These are phyloP conservation scores for Tupaia tana DNA, from an alignment of 2,113 vertebrate species.

Conservation along the genomic window DNA sequence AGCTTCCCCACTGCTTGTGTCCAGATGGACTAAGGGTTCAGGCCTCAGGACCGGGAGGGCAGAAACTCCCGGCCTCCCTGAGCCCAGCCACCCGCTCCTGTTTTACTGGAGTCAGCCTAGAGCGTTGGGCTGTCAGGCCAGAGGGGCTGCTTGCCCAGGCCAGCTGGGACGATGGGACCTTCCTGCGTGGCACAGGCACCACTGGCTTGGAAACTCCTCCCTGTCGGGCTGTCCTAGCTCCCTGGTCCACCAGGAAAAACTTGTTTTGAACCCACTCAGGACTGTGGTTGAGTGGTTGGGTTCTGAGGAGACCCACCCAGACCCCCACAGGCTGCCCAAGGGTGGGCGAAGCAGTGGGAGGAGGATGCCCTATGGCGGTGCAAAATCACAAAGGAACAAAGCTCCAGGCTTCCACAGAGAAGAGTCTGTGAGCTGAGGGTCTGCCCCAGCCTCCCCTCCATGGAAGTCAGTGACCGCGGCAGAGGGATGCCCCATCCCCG, in stretches of 20 bases:
- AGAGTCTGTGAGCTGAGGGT: accelerated
- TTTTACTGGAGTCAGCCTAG: not conserved
- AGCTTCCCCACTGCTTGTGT: no score
- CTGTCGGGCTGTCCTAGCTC: accelerated
- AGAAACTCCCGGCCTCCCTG: not conserved
- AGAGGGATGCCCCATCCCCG: accelerated
- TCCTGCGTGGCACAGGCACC: not conserved
- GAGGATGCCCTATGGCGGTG: not conserved
- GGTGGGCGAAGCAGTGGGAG: not conserved
- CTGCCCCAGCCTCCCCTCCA: not conserved
- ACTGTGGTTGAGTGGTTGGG: not conserved
- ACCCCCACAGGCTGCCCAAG: not conserved
- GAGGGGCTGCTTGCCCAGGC: not conserved
- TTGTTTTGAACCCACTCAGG: not conserved
- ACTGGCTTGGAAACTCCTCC: not conserved
- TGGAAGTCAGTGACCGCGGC: not conserved
- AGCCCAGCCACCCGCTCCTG: not conserved
- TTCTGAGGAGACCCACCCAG: not conserved
- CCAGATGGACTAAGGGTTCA: not conserved
- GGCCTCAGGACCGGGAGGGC: constrained; percentile 57
- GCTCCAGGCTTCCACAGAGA: not conserved
- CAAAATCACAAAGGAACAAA: no score
- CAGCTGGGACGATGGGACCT: not conserved
- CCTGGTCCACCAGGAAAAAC: not conserved
- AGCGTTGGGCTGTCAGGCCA: no score